Evolutionary conservation across 2,797 vertebrate genomes (phyloP).

Genomic region (Nasua narica): DNA sequence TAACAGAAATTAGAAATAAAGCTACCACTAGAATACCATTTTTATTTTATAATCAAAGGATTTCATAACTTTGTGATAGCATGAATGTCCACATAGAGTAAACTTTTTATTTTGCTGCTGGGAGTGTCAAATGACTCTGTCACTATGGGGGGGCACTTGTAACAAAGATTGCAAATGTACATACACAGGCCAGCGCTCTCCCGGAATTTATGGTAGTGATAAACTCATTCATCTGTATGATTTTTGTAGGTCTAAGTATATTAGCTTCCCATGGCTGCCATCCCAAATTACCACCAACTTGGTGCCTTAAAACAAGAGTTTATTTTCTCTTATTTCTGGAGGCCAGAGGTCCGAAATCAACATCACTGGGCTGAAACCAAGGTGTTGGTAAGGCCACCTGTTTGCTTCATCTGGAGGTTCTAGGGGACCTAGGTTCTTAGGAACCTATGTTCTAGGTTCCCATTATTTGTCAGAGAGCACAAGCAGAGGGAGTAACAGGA

Average conservation of each 20-base stretch:
- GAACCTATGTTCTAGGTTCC: too few species aligned
- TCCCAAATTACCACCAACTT: neutral
- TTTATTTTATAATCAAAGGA: constrained; percentile 1
- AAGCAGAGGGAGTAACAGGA: too few species aligned
- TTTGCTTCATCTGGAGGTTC: neutral
- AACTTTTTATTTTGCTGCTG: neutral
- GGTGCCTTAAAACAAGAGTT: neutral
- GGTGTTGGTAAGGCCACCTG: accelerated
- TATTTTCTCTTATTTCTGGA: neutral
- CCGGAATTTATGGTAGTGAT: neutral
- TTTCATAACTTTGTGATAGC: neutral
- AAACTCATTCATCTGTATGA: neutral
- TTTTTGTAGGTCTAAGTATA: neutral
- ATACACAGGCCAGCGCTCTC: neutral
- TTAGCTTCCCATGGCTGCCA: neutral
- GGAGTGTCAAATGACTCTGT: neutral
- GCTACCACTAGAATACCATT: neutral
- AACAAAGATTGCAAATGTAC: neutral
- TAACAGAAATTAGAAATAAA: neutral
- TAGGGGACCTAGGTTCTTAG: too few species aligned
- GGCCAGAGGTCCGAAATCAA: neutral
- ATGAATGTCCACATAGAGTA: neutral
- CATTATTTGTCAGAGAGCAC: too few species aligned
- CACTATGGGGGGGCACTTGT: neutral
- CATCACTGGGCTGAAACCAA: neutral